A percentile compares a stretch with the other conserved stretches of the same genome.
phyloP scores from a whole-genome alignment of 1,140 invertebrate genomes.

The Lordiphosa clarofinis region DNA sequence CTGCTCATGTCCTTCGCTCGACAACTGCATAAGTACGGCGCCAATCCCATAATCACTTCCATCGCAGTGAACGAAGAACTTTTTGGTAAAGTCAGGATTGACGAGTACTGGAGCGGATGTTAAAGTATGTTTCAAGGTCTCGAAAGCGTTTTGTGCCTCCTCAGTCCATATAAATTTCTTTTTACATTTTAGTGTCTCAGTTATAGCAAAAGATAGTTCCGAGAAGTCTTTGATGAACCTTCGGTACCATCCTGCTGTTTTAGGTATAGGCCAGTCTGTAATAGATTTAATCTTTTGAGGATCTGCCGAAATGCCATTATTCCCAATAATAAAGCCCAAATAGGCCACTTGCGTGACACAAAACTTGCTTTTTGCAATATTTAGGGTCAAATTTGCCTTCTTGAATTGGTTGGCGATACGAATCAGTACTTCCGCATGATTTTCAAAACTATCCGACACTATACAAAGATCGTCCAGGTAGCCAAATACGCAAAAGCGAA shows the following conservation, averaged over 20 bases:
- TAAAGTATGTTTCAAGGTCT: slow-evolving; percentile 7
- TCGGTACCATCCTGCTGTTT: slow-evolving; percentile 61
- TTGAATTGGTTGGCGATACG: neutral
- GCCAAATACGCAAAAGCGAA: no score
- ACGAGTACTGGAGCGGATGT: slow-evolving; percentile 17
- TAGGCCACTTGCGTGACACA: slow-evolving; percentile 7
- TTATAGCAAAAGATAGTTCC: slow-evolving; percentile 5
- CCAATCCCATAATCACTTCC: slow-evolving; percentile 16
- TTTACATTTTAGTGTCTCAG: neutral
- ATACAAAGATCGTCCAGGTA: slow-evolving; percentile 1
- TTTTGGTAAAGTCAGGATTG: slow-evolving; percentile 18
- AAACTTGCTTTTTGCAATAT: slow-evolving; percentile 8
- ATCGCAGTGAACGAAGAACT: slow-evolving; percentile 23
- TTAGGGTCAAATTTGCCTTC: slow-evolving; percentile 1
- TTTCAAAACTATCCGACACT: neutral
- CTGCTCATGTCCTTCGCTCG: slow-evolving; percentile 1
- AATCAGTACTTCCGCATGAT: neutral
- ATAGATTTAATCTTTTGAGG: slow-evolving; percentile 22
- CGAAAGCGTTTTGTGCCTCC: slow-evolving; percentile 9
- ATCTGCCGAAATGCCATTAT: slow-evolving; percentile 21
- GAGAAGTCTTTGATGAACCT: slow-evolving; percentile 75
- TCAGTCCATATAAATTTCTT: slow-evolving; percentile 13
- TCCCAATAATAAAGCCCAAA: slow-evolving; percentile 33
- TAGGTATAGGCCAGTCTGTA: slow-evolving; percentile 23
- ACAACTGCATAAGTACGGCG: slow-evolving; percentile 13